Evolutionary conservation across 2,888 invertebrate species (phyloP).

Genomic region (Allygus modestus): DNA sequence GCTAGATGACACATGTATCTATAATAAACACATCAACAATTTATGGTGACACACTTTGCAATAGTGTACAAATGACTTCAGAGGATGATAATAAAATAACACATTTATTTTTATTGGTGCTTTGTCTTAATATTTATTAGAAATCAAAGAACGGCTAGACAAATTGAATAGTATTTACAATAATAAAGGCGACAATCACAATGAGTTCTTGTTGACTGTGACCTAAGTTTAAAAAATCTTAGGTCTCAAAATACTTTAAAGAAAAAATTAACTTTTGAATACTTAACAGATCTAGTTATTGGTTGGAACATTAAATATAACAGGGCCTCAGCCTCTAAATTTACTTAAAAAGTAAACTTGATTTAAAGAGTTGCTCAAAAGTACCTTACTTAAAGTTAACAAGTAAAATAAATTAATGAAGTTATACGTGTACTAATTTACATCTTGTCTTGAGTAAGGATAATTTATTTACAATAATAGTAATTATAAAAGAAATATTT

Average conservation of each 20-base stretch:
- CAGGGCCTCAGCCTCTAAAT: background rate
- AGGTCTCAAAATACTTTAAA: background rate
- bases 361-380: background rate
- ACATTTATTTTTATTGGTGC: conserved; percentile 4
- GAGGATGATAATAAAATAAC: background rate
- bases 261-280: background rate
- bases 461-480: conserved; percentile 31
- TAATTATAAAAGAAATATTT: conserved; percentile 34
- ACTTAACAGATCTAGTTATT: conserved; percentile 10
- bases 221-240: background rate
- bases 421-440: background rate
- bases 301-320: background rate
- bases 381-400: background rate
- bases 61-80: conserved; percentile 1
- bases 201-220: conserved; percentile 20
- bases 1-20: background rate
- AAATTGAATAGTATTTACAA: conserved; percentile 10
- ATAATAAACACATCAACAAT: background rate
- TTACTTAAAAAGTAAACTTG: background rate
- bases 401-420: conserved; percentile 13
- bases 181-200: conserved; percentile 36
- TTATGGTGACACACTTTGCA: background rate
- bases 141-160: conserved; percentile 32
- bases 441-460: background rate
- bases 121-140: conserved; percentile 40